Conservation (phyloP, 2,797 vertebrate genomes). For the Valencia hispanica region DNA sequence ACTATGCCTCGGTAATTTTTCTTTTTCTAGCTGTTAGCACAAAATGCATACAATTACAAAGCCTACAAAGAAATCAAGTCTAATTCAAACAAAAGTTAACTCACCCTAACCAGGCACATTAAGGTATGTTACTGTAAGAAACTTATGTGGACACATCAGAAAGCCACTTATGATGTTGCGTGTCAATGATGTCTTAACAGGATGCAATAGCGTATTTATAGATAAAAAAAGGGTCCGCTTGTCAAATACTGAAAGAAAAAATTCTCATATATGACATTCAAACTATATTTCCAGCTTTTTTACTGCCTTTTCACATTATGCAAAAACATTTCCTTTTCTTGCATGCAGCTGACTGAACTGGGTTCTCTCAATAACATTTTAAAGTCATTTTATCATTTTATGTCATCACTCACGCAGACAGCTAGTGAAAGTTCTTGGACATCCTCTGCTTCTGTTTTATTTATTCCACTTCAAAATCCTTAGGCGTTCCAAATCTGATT, state of each 20-base stretch:
- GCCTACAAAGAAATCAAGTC: background rate
- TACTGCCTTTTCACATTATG: background rate
- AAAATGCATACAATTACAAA: background rate
- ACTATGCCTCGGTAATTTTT: background rate
- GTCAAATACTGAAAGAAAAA: background rate
- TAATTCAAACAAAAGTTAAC: background rate
- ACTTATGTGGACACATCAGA: background rate
- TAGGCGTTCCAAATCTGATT: constrained; percentile 43
- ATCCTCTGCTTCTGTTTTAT: constrained; percentile 28
- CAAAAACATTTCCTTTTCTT: constrained; percentile 1
- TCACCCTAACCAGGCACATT: background rate
- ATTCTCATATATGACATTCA: background rate
- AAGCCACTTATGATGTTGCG: background rate
- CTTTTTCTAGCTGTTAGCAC: background rate
- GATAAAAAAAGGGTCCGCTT: background rate
- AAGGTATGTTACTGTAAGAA: background rate
- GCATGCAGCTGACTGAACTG: background rate
- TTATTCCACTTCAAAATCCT: constrained; percentile 28
- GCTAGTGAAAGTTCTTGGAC: constrained; percentile 4
- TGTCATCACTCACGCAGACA: background rate
- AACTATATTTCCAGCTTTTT: background rate
- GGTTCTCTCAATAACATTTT: background rate
- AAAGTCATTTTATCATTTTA: constrained; percentile 24
- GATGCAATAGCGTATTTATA: background rate
- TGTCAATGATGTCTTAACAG: background rate